phyloP scores from a whole-genome alignment of 2,797 vertebrate genomes.

The Rhadinocentrus ornatus region DNA sequence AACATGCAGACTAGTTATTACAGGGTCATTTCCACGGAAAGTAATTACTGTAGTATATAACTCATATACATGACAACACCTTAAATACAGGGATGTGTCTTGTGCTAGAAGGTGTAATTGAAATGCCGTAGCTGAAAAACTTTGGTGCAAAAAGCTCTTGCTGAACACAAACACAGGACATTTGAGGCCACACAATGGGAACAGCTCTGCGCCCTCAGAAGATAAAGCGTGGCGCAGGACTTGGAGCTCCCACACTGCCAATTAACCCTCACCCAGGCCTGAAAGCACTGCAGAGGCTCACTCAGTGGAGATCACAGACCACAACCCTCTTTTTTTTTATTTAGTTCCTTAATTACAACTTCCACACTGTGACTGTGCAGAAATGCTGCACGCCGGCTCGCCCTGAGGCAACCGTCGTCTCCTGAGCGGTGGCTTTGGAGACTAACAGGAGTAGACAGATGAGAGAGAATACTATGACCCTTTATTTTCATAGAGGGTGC shows the following conservation, averaged over 20 bases:
- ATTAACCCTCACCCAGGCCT: slow-evolving; percentile 64
- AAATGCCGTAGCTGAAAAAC: slow-evolving; percentile 2
- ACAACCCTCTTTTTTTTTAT: slow-evolving; percentile 76
- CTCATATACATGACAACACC: not conserved
- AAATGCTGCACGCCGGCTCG: slow-evolving; percentile 42
- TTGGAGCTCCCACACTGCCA: slow-evolving; percentile 76
- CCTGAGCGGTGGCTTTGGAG: slow-evolving; percentile 45
- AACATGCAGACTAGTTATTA: not conserved
- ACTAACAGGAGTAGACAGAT: slow-evolving; percentile 50
- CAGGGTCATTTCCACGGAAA: not conserved
- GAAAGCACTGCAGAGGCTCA: slow-evolving; percentile 54
- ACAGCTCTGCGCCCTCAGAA: slow-evolving; percentile 56
- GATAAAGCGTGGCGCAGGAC: slow-evolving; percentile 59
- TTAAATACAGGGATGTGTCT: not conserved
- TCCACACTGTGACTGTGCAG: slow-evolving; percentile 61
- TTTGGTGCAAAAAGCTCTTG: slow-evolving; percentile 13
- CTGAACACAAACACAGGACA: slow-evolving; percentile 34
- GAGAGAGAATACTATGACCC: slow-evolving; percentile 57
- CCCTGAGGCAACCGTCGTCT: slow-evolving; percentile 46
- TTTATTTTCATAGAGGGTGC: slow-evolving; percentile 55
- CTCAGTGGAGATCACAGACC: slow-evolving; percentile 70
- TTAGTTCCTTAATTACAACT: slow-evolving; percentile 82
- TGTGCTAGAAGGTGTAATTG: not conserved
- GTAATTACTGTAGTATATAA: not conserved
- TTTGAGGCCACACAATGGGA: slow-evolving; percentile 56